Evolutionary conservation across 2,888 invertebrate species (phyloP).

Genomic region (Cyrtodaria siliqua): DNA sequence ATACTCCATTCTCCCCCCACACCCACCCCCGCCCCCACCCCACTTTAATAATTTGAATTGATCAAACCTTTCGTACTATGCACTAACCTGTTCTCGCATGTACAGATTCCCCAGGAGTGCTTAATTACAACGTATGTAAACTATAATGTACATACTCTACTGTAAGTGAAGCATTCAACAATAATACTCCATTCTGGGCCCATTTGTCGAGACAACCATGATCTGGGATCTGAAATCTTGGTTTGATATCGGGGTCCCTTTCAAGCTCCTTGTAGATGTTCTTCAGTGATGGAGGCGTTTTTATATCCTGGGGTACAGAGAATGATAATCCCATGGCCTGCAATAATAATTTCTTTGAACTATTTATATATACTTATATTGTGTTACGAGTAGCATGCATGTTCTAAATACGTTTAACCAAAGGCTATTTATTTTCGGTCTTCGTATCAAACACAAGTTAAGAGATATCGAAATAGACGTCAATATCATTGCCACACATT

Average conservation of each 20-base stretch:
- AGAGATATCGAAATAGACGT: too few relatives aligned
- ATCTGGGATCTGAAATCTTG: constrained; percentile 74
- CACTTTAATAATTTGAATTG: too few relatives aligned
- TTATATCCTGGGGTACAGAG: constrained; percentile 77
- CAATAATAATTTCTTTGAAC: constrained; percentile 12
- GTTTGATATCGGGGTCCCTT: constrained; percentile 86
- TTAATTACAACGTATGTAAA: too few relatives aligned
- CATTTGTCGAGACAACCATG: constrained; percentile 81
- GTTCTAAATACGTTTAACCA: background rate
- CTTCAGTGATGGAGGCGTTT: constrained; percentile 79
- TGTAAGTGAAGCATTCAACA: constrained; percentile 83
- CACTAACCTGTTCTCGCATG: too few relatives aligned
- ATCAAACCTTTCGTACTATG: too few relatives aligned
- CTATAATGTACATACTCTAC: constrained; percentile 76
- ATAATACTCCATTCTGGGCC: constrained; percentile 81
- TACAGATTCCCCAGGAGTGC: too few relatives aligned
- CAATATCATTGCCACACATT: too few relatives aligned
- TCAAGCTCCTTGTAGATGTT: constrained; percentile 87
- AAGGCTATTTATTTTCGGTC: background rate
- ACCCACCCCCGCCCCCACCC: too few relatives aligned
- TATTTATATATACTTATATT: background rate
- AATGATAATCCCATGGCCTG: constrained; percentile 84
- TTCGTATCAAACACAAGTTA: too few relatives aligned
- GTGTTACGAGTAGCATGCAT: too few relatives aligned
- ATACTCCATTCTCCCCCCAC: too few relatives aligned